Evolutionary conservation across 2,797 vertebrate species (phyloP).

Genomic region (Pipistrellus kuhlii): DNA sequence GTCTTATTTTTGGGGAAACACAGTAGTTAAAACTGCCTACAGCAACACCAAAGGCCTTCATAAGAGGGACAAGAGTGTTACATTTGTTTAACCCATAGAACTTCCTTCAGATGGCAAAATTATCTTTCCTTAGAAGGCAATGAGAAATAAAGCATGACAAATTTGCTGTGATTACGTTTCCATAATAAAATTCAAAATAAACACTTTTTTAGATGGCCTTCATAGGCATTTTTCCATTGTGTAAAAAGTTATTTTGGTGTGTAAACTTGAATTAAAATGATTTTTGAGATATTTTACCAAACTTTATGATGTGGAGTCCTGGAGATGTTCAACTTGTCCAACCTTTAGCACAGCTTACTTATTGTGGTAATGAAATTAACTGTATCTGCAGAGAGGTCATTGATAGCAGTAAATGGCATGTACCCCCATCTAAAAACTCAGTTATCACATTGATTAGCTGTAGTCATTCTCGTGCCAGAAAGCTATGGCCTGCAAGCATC

Average conservation of each 20-base stretch:
- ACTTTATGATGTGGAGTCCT: neutral
- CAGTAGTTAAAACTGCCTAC: neutral
- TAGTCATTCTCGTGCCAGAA: neutral
- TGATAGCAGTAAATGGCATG: neutral
- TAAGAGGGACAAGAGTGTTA: neutral
- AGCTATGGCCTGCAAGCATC: neutral
- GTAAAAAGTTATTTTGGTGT: neutral
- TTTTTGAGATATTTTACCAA: neutral
- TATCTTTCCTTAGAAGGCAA: neutral
- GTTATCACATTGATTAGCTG: neutral
- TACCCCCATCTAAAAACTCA: neutral
- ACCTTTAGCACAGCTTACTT: neutral
- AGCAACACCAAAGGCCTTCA: neutral
- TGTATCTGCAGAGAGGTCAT: neutral
- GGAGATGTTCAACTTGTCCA: neutral
- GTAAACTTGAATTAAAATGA: neutral
- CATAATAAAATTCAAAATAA: neutral
- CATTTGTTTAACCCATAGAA: neutral
- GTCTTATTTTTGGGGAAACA: no score
- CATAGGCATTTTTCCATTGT: neutral
- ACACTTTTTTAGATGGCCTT: neutral
- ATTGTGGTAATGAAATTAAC: neutral
- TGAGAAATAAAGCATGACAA: neutral
- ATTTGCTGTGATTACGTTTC: neutral
- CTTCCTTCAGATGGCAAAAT: neutral